These are phyloP conservation scores for Drosophila leontia DNA, from an alignment of 1,140 invertebrate genomes.

Conservation along the genomic window DNA sequence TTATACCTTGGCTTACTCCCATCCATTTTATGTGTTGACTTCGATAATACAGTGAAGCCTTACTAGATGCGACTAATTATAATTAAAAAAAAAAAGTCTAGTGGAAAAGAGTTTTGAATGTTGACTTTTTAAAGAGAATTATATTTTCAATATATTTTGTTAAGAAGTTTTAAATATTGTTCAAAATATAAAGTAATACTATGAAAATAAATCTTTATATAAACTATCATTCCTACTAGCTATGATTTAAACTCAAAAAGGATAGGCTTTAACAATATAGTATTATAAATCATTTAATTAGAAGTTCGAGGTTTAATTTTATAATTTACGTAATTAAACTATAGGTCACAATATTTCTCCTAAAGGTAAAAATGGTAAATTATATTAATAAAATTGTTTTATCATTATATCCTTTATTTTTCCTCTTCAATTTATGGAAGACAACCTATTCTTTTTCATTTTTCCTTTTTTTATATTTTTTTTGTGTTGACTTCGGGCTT, in stretches of 20 bases:
- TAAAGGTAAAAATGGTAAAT: neutral
- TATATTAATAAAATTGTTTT: neutral
- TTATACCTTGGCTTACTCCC: slow-evolving; percentile 27
- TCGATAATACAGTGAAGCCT: slow-evolving; percentile 1
- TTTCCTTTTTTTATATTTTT: neutral
- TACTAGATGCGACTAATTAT: neutral
- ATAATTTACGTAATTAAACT: neutral
- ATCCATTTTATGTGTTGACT: slow-evolving; percentile 10
- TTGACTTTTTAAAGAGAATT: neutral
- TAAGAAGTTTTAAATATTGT: too few species aligned
- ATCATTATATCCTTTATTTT: neutral
- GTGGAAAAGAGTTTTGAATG: neutral
- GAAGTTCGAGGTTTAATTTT: neutral
- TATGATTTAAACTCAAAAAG: neutral
- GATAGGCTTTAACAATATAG: neutral
- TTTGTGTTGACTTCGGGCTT: slow-evolving; percentile 30
- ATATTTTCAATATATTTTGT: too few species aligned
- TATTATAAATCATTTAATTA: neutral
- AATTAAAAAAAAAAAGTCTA: too few species aligned
- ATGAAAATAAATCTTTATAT: too few species aligned
- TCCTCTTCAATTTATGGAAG: slow-evolving; percentile 1
- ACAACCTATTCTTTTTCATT: slow-evolving; percentile 4
- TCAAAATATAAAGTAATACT: too few species aligned
- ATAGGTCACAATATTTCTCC: neutral
- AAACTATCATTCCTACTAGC: too few species aligned